These are phyloP conservation scores for Sialis lutaria DNA, from an alignment of 2,888 invertebrate genomes.

Conservation along the genomic window DNA sequence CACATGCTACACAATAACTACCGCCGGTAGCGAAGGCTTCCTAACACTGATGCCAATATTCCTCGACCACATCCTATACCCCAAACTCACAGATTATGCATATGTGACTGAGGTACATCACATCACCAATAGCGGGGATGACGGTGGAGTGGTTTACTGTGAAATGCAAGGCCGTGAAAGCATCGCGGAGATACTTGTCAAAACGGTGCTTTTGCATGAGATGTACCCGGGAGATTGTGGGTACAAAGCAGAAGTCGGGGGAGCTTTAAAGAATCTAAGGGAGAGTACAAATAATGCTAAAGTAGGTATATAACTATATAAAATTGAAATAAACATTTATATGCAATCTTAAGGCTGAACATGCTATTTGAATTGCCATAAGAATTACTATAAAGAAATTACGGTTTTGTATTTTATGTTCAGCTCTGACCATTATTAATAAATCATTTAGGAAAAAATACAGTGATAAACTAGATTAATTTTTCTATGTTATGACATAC, in stretches of 20 bases:
- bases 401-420: too few species aligned
- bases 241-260: slow-evolving; percentile 73
- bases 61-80: slow-evolving; percentile 75
- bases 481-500: too few species aligned
- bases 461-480: too few species aligned
- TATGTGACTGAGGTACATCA: slow-evolving; percentile 87
- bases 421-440: too few species aligned
- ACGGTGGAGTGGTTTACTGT: slow-evolving; percentile 90
- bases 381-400: too few species aligned
- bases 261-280: slow-evolving; percentile 66
- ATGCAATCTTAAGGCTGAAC: too few species aligned
- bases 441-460: too few species aligned
- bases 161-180: slow-evolving; percentile 86
- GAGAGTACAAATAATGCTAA: slow-evolving; percentile 65
- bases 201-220: slow-evolving; percentile 42
- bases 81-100: slow-evolving; percentile 63
- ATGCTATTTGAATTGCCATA: too few species aligned
- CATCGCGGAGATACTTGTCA: slow-evolving; percentile 53
- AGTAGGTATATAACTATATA: too few species aligned
- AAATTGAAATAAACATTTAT: too few species aligned
- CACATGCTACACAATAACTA: slow-evolving; percentile 78
- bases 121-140: slow-evolving; percentile 69
- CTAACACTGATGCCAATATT: slow-evolving; percentile 75
- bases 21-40: slow-evolving; percentile 77
- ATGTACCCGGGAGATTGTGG: slow-evolving; percentile 71